Evolutionary conservation across 1,140 invertebrate genomes (phyloP).

Genomic region (Harlomillsia oculata): DNA sequence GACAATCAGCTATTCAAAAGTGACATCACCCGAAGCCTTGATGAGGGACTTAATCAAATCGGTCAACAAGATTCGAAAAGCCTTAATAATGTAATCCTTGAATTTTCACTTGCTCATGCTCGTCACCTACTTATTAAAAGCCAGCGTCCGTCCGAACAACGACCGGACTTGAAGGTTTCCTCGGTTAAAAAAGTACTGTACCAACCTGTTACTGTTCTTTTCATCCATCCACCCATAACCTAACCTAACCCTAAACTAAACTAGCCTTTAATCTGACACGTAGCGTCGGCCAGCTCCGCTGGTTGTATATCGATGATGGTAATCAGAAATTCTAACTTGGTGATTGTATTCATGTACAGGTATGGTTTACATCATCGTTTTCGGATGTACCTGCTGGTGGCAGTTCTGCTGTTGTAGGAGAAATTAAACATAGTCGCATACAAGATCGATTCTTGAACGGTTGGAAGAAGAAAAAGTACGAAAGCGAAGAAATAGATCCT

Average conservation of each 20-base stretch:
- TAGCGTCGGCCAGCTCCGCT: too few relatives aligned
- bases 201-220: too few relatives aligned
- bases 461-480: constrained; percentile 32
- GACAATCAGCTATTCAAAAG: constrained; percentile 19
- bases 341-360: constrained; percentile 6
- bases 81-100: constrained; percentile 16
- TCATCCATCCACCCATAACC: too few relatives aligned
- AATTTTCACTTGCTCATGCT: neutral
- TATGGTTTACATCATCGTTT: constrained; percentile 25
- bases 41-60: constrained; percentile 31
- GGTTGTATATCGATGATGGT: neutral
- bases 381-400: constrained; percentile 26
- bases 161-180: too few relatives aligned
- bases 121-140: neutral
- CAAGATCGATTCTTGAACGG: constrained; percentile 31
- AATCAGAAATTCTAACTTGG: neutral
- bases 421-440: constrained; percentile 27
- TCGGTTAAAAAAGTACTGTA: too few relatives aligned
- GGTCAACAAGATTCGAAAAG: constrained; percentile 1
- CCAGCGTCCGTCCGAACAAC: too few relatives aligned
- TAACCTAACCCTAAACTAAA: too few relatives aligned
- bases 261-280: too few relatives aligned
- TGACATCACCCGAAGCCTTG: constrained; percentile 30
- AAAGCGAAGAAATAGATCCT: constrained; percentile 31
- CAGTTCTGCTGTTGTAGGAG: constrained; percentile 22